Evolutionary conservation across 2,113 vertebrate species (phyloP).

Genomic region (Centropus bengalensis): DNA sequence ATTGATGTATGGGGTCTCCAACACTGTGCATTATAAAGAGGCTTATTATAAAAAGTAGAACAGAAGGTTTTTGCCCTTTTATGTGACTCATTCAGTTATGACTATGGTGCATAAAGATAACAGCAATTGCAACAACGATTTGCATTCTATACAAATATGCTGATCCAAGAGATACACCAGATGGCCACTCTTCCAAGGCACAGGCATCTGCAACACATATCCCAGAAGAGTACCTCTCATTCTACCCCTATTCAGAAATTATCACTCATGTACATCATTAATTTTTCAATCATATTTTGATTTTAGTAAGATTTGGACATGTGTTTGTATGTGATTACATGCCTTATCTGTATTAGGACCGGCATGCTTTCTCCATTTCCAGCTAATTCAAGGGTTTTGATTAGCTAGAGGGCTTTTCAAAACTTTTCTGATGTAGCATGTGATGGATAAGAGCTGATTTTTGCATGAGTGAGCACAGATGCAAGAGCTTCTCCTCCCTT

Average conservation of each 20-base stretch:
- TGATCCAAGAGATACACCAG: constrained; percentile 36
- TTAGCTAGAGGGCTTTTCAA: background rate
- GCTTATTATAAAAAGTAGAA: constrained; percentile 24
- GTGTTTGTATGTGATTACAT: background rate
- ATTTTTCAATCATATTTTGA: background rate
- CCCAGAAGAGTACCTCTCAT: background rate
- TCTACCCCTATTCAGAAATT: background rate
- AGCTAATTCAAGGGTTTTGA: background rate
- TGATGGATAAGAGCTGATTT: background rate
- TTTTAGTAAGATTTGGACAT: background rate
- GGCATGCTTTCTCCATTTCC: rapidly evolving
- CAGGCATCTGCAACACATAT: background rate
- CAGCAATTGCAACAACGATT: background rate
- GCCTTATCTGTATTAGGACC: background rate
- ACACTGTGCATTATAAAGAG: background rate
- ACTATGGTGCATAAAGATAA: constrained; percentile 10
- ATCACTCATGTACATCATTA: background rate
- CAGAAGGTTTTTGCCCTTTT: constrained; percentile 50
- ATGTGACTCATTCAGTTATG: constrained; percentile 27
- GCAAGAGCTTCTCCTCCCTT: constrained; percentile 51
- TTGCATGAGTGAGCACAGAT: constrained; percentile 7
- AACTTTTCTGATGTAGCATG: background rate
- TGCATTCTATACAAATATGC: constrained; percentile 43
- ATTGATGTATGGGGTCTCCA: background rate
- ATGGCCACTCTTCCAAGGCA: constrained; percentile 15